Evolutionary conservation across 2,888 invertebrate species (phyloP).

Genomic region (Autographa gamma): DNA sequence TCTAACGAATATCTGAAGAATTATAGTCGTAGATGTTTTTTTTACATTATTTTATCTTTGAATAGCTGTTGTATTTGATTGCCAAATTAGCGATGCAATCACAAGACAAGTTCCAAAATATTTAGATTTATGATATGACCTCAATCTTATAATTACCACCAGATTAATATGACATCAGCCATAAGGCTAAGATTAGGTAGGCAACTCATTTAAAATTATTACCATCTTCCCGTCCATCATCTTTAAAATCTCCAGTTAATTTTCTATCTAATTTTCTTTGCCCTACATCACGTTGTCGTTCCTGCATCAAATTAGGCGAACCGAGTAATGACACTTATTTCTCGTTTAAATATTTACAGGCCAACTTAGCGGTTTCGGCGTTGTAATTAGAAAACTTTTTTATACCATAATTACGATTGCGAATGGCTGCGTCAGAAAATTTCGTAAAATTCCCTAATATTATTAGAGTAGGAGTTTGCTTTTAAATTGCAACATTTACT

Average conservation of each 20-base stretch:
- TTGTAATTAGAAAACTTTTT: slow-evolving; percentile 71
- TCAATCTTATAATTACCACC: too few relatives aligned
- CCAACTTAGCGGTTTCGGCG: slow-evolving; percentile 62
- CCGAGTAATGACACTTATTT: slow-evolving; percentile 58
- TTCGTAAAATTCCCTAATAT: slow-evolving; percentile 48
- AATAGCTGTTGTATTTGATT: too few relatives aligned
- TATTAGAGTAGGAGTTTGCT: slow-evolving; percentile 56
- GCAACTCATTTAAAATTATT: background rate
- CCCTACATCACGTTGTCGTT: slow-evolving; percentile 23
- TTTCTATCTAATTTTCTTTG: slow-evolving; percentile 27
- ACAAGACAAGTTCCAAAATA: too few relatives aligned
- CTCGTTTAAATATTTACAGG: slow-evolving; percentile 66
- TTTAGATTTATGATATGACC: too few relatives aligned
- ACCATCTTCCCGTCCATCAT: slow-evolving; percentile 10
- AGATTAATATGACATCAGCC: too few relatives aligned
- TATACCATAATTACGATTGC: slow-evolving; percentile 62
- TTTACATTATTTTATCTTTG: too few relatives aligned
- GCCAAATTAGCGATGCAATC: too few relatives aligned
- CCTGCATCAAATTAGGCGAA: slow-evolving; percentile 48
- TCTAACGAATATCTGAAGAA: too few relatives aligned
- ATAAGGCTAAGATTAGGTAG: too few relatives aligned
- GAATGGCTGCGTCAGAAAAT: slow-evolving; percentile 56
- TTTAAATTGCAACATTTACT: slow-evolving; percentile 52
- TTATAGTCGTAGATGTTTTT: too few relatives aligned
- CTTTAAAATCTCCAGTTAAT: slow-evolving; percentile 16